Evolutionary conservation across 2,797 vertebrate genomes (phyloP), one percentile per base, ranked within the genome.

Genomic region (Carduelis carduelis): DNA sequence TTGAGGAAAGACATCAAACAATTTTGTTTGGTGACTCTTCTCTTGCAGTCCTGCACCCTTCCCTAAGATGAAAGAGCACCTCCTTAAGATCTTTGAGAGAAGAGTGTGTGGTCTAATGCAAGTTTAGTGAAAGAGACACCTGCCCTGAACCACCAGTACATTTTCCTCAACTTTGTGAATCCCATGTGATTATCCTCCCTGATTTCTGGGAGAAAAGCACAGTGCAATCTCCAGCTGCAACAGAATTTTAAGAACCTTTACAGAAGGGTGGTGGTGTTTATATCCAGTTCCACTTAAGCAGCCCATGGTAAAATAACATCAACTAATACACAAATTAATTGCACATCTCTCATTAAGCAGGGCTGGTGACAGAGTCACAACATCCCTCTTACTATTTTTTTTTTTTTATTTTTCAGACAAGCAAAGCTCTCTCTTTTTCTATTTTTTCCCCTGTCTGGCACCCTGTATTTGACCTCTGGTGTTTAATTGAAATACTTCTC

Each of bases 401-500:
- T 57, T 57, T 71, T 6, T 6, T 16, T 68, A 37, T 57, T 57
- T 71, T 79, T 24, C 37, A 65, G 3, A 63, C 50, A 83, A 49
- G 8, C 4, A 64, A 79, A 74, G 44, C 14, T 64, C 32, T 23
- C 34, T 30, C 2, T 7, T n/a, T 81, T 69, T 59, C 32, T 18
- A 9, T 19, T 65, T 70, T 43, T 50, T 19, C 4, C 12, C 12
- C 27, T 55, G 12, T 34, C 76, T 95, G 55, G 52, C 59, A 88
- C 22, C 10, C 55, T 84, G 77, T 23, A 13, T 72, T 69, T 86
- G 52, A 85, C 69, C 49, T 56, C 10, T 14, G 22, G 22, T 56
- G n/a, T 84, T 94, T 61, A 72, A 88, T 57, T 83, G 85, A 70
- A 95, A 84, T 23, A 41, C 15, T 82, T 94, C 63, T 55, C n/a